Evolutionary conservation across 2,888 invertebrate genomes (phyloP).

Genomic region (Tineola bisselliella): DNA sequence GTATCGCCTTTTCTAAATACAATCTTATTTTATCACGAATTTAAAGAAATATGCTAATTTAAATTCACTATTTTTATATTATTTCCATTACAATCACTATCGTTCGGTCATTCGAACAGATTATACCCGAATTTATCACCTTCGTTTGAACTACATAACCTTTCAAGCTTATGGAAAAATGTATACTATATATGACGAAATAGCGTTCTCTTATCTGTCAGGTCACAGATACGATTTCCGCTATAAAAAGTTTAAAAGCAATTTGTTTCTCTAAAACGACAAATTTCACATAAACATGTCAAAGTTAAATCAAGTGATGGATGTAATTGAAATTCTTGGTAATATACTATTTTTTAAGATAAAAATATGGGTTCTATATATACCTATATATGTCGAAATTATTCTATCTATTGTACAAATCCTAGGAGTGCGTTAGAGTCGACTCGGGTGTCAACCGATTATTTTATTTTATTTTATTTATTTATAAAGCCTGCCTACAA

Average conservation of each 20-base stretch:
- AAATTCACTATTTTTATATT: background rate
- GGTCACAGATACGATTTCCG: background rate
- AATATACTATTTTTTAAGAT: no score
- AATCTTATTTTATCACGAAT: background rate
- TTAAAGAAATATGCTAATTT: conserved; percentile 2
- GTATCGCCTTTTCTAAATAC: background rate
- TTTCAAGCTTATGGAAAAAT: background rate
- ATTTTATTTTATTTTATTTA: no score
- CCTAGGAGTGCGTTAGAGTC: no score
- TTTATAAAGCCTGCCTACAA: no score
- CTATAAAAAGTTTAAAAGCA: background rate
- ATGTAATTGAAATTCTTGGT: no score
- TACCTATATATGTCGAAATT: no score
- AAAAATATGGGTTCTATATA: no score
- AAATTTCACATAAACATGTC: no score
- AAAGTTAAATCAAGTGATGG: no score
- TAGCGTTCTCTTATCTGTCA: background rate
- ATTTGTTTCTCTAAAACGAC: no score
- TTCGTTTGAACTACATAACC: background rate
- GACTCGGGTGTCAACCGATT: no score
- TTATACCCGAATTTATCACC: conserved; percentile 11
- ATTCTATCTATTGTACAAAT: no score
- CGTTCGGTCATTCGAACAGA: background rate
- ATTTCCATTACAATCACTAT: conserved; percentile 15
- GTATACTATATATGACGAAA: background rate